These are phyloP conservation scores for Tetheella fluctuosa DNA, from an alignment of 2,888 invertebrate genomes.

Conservation along the genomic window DNA sequence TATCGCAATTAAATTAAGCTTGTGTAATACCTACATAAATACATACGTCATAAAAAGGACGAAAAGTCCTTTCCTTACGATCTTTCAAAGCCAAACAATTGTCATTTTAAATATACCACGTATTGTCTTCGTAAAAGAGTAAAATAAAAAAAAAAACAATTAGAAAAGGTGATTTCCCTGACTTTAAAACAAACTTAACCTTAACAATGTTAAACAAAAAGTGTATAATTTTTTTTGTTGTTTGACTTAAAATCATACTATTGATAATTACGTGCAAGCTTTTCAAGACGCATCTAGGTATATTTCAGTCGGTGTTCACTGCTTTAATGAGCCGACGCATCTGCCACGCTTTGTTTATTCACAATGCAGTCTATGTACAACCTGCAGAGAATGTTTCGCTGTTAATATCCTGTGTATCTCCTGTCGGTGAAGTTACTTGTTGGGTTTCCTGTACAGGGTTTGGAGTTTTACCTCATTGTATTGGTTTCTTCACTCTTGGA, in stretches of 20 bases:
- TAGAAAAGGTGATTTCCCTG: not conserved
- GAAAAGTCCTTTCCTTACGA: too few species aligned
- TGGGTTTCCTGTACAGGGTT: conserved; percentile 25
- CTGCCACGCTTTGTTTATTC: conserved; percentile 51
- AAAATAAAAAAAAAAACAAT: not conserved
- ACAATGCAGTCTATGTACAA: conserved; percentile 60
- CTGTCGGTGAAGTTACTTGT: conserved; percentile 35
- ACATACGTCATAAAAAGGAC: too few species aligned
- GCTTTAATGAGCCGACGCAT: conserved; percentile 52
- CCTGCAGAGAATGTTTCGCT: conserved; percentile 49
- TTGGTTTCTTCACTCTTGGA: too few species aligned
- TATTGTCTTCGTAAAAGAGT: not conserved
- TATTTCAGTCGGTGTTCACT: conserved; percentile 19
- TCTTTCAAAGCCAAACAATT: too few species aligned
- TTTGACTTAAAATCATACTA: not conserved
- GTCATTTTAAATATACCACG: not conserved
- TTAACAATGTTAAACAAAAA: not conserved
- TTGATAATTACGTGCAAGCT: not conserved
- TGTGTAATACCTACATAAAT: too few species aligned
- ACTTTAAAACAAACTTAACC: not conserved
- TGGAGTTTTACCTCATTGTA: conserved; percentile 16
- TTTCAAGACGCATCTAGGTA: not conserved
- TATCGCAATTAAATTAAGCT: too few species aligned
- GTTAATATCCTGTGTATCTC: conserved; percentile 46
- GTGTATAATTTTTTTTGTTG: not conserved